These are phyloP conservation scores for Ophiothrix spiculata DNA, from an alignment of 35 echinoderm and acorn worm genomes.

Conservation along the genomic window DNA sequence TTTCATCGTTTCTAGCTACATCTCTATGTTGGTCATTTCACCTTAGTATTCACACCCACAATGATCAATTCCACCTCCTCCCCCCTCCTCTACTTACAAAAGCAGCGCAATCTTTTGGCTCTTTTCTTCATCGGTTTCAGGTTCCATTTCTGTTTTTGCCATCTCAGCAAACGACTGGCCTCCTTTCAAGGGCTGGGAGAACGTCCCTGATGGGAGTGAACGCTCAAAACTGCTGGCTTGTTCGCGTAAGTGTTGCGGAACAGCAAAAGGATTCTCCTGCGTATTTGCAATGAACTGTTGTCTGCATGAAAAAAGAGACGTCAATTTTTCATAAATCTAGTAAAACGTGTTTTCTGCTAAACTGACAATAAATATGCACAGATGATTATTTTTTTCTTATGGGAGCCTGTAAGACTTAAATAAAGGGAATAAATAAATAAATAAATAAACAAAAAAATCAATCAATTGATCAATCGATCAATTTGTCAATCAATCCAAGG, in stretches of 20 bases:
- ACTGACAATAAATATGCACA: too few species aligned
- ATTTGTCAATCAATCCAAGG: too few species aligned
- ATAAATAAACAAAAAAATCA: too few species aligned
- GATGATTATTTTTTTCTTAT: not conserved
- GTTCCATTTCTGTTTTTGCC: not conserved
- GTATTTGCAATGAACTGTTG: not conserved
- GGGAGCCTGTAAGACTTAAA: not conserved
- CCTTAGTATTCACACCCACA: too few species aligned
- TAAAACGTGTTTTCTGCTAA: too few species aligned
- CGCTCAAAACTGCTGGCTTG: slow-evolving; percentile 11
- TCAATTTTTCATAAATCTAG: too few species aligned
- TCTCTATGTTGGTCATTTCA: too few species aligned
- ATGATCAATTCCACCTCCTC: too few species aligned
- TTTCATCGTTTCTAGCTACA: too few species aligned
- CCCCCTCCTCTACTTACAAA: slow-evolving; percentile 47
- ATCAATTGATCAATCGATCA: too few species aligned
- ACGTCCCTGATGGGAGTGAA: not conserved
- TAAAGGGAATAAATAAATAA: not conserved
- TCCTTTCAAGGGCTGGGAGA: not conserved
- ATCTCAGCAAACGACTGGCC: not conserved
- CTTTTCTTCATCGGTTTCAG: slow-evolving; percentile 35
- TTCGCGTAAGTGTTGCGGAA: slow-evolving; percentile 13
- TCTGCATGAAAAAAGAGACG: not conserved
- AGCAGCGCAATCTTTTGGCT: slow-evolving; percentile 35
- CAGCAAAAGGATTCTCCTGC: slow-evolving; percentile 34